phyloP scores from a whole-genome alignment of 2,797 vertebrate genomes.

The Periophthalmus magnuspinnatus region DNA sequence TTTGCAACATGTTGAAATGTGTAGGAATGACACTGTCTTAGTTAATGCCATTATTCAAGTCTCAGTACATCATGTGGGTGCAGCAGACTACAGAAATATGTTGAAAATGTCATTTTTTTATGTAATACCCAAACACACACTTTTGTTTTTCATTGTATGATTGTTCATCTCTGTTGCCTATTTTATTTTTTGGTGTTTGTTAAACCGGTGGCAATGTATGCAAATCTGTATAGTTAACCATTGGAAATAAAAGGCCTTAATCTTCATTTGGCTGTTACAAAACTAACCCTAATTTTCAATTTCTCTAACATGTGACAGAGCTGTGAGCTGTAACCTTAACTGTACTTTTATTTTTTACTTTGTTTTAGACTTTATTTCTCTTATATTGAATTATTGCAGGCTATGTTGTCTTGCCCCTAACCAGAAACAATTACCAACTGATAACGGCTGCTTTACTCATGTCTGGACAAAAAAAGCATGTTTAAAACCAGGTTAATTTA shows the following conservation, averaged over 20 bases:
- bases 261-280: slow-evolving; percentile 1
- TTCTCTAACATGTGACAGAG: background rate
- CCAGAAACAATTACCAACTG: slow-evolving; percentile 37
- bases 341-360: slow-evolving; percentile 12
- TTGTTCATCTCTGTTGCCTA: slow-evolving; percentile 47
- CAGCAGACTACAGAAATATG: slow-evolving; percentile 27
- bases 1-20: slow-evolving; percentile 34
- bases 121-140: slow-evolving; percentile 17
- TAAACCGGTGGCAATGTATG: slow-evolving; percentile 3
- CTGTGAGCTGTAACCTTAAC: slow-evolving; percentile 48
- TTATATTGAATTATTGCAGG: slow-evolving; percentile 24
- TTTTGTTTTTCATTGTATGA: slow-evolving; percentile 33
- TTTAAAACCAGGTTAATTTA: slow-evolving; percentile 52
- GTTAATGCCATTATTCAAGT: background rate
- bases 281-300: slow-evolving; percentile 2
- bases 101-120: slow-evolving; percentile 31
- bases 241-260: slow-evolving; percentile 2
- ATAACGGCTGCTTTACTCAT: slow-evolving; percentile 42
- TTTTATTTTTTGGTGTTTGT: slow-evolving; percentile 50
- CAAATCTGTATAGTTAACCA: background rate
- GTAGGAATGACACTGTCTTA: background rate
- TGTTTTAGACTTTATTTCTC: slow-evolving; percentile 27
- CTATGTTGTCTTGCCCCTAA: slow-evolving; percentile 33
- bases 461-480: slow-evolving; percentile 33
- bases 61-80: slow-evolving; percentile 1